Percentiles rank a stretch among this genome's conserved stretches.
Conservation (phyloP, 2,888 invertebrate genomes). For the Eutolmus rufibarbis region DNA sequence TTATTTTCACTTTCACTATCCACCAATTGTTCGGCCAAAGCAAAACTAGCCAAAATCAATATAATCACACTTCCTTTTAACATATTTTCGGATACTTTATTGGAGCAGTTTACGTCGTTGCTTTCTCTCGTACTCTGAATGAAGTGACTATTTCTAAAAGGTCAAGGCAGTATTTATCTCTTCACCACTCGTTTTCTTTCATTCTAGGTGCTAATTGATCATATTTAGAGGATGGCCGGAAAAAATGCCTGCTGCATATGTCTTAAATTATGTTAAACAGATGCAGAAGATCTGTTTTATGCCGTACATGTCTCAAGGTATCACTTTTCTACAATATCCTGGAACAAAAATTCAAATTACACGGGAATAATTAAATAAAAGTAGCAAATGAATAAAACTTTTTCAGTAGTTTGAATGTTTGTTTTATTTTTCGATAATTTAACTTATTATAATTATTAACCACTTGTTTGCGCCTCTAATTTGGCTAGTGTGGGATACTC, state of each 20-base stretch:
- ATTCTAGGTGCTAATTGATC: slow-evolving; percentile 1
- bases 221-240: not conserved
- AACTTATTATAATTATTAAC: too few relatives aligned
- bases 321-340: too few relatives aligned
- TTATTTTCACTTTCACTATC: slow-evolving; percentile 2
- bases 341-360: too few relatives aligned
- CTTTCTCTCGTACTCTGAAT: not conserved
- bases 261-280: not conserved
- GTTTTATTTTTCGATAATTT: too few relatives aligned
- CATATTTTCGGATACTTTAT: slow-evolving; percentile 14
- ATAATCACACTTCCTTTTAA: slow-evolving; percentile 28
- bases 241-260: not conserved
- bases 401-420: too few relatives aligned
- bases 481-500: too few relatives aligned
- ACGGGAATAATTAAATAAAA: too few relatives aligned
- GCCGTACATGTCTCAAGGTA: not conserved
- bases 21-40: slow-evolving; percentile 32
- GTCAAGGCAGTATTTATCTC: slow-evolving; percentile 11
- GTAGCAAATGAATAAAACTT: too few relatives aligned
- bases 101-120: not conserved
- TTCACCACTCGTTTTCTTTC: not conserved
- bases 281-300: not conserved
- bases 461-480: too few relatives aligned
- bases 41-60: slow-evolving; percentile 19
- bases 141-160: not conserved